A percentile compares a stretch with the other conserved stretches of the same genome.
phyloP scores from a whole-genome alignment of 2,888 invertebrate species.

The Epirrhoe alternata region DNA sequence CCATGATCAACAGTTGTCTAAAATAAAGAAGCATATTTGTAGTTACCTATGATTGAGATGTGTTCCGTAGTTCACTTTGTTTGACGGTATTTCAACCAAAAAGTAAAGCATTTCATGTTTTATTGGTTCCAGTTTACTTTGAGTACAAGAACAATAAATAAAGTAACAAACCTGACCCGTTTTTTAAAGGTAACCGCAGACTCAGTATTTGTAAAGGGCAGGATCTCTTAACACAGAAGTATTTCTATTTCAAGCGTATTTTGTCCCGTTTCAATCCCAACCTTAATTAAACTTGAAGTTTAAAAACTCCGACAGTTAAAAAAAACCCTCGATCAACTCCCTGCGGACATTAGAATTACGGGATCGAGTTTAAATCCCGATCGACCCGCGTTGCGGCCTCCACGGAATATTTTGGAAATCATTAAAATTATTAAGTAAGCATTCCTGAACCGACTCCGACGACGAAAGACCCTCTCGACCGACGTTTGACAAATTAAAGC shows the following conservation, averaged over 20 bases:
- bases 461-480: conserved; percentile 46
- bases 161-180: not conserved
- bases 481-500: conserved; percentile 59
- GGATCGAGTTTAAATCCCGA: conserved; percentile 41
- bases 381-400: conserved; percentile 29
- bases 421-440: conserved; percentile 37
- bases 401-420: conserved; percentile 34
- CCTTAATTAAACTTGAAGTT: conserved; percentile 41
- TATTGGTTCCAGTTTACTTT: not conserved
- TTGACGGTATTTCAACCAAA: conserved; percentile 1
- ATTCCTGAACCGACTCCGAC: conserved; percentile 29
- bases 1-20: not conserved
- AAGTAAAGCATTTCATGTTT: conserved; percentile 1
- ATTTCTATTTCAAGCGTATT: conserved; percentile 31
- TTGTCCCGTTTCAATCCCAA: conserved; percentile 42
- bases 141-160: not conserved
- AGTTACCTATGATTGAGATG: not conserved
- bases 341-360: conserved; percentile 43
- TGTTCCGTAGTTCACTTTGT: not conserved
- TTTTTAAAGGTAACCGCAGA: conserved; percentile 12
- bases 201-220: conserved; percentile 4
- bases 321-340: conserved; percentile 41
- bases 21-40: not conserved
- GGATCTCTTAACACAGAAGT: conserved; percentile 16
- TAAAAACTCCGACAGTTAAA: conserved; percentile 38